Percentiles rank a stretch among this genome's conserved stretches.
Conservation (phyloP, 2,113 vertebrate genomes). For the Casuarius casuarius region DNA sequence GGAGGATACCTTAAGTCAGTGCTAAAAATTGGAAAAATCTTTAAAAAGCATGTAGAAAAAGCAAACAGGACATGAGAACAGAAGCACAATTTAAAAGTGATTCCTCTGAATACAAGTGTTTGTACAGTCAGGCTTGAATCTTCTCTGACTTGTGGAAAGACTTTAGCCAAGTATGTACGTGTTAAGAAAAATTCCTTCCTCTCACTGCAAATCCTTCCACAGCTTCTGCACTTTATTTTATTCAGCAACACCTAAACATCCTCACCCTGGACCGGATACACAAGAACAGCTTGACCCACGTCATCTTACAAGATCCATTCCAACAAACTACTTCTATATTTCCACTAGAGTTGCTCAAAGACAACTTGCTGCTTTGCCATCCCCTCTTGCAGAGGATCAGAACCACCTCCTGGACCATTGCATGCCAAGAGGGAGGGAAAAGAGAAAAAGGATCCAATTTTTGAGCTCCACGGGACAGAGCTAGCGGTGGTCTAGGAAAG, state of each 20-base stretch:
- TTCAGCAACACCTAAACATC: slow-evolving; percentile 37
- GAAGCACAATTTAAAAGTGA: not conserved
- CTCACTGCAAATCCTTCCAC: slow-evolving; percentile 20
- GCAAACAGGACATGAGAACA: not conserved
- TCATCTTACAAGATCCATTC: not conserved
- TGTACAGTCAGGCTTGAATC: not conserved
- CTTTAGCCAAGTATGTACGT: not conserved
- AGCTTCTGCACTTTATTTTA: slow-evolving; percentile 27
- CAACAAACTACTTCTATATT: slow-evolving; percentile 41
- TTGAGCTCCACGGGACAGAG: slow-evolving; percentile 55
- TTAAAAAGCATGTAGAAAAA: not conserved
- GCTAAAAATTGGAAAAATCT: not conserved
- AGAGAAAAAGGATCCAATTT: not conserved
- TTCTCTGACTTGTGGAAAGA: not conserved
- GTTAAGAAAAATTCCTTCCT: slow-evolving; percentile 17
- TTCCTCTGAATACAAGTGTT: not conserved
- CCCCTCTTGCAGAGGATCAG: slow-evolving; percentile 35
- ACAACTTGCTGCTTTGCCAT: slow-evolving; percentile 51
- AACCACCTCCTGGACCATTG: slow-evolving; percentile 36
- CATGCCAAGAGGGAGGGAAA: not conserved
- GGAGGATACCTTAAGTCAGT: not conserved
- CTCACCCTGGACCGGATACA: not conserved
- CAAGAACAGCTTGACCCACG: not conserved
- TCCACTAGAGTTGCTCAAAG: slow-evolving; percentile 27
- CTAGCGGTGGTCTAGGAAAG: slow-evolving; percentile 50